Conservation (phyloP, 2,113 vertebrate species). For the Austrofundulus limnaeus region DNA sequence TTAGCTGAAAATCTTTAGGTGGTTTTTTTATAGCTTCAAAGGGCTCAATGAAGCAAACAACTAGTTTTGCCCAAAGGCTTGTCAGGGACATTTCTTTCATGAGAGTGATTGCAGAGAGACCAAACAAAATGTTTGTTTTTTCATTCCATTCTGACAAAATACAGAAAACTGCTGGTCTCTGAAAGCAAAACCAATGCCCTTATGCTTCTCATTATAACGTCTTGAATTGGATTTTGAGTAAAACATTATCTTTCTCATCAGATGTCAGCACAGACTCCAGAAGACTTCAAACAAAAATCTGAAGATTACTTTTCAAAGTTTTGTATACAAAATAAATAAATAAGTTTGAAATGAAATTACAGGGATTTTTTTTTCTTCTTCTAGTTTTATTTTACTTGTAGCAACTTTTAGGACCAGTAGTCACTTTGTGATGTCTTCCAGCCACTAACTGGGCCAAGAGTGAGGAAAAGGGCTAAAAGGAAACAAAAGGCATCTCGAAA, state of each 20-base stretch:
- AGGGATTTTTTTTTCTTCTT: constrained; percentile 51
- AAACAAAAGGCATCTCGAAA: constrained; percentile 61
- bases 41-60: constrained; percentile 33
- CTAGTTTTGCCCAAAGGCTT: constrained; percentile 26
- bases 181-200: constrained; percentile 18
- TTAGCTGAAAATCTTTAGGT: constrained; percentile 49
- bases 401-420: constrained; percentile 43
- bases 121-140: constrained; percentile 34
- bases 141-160: constrained; percentile 24
- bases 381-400: constrained; percentile 38
- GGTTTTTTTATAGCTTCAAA: constrained; percentile 42
- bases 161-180: constrained; percentile 33
- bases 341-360: constrained; percentile 44
- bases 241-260: constrained; percentile 39
- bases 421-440: constrained; percentile 29
- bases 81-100: constrained; percentile 34
- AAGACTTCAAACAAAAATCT: constrained; percentile 20
- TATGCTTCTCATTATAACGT: constrained; percentile 34
- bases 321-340: too few relatives aligned
- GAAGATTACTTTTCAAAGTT: constrained; percentile 14
- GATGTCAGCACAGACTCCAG: constrained; percentile 13
- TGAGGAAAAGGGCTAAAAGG: constrained; percentile 39
- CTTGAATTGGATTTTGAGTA: constrained; percentile 44
- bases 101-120: constrained; percentile 30
- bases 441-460: constrained; percentile 50